These are phyloP conservation scores for Lumbricus terrestris DNA, from an alignment of 2,888 invertebrate species.

Conservation along the genomic window DNA sequence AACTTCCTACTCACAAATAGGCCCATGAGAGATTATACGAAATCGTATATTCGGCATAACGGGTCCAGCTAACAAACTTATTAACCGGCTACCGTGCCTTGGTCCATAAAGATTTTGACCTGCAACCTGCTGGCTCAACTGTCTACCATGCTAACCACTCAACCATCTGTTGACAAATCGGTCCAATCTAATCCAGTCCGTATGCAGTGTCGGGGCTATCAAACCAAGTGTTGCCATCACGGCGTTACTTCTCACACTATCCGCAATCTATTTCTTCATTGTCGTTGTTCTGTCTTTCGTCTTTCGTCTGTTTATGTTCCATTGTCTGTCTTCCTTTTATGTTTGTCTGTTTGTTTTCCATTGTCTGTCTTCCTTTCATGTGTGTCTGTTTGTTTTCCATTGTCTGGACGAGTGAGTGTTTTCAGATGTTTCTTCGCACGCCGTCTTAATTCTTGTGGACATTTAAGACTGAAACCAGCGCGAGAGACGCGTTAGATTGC, in stretches of 20 bases:
- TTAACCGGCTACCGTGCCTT: no score
- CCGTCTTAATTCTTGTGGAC: not conserved
- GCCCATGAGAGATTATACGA: no score
- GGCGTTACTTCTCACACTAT: not conserved
- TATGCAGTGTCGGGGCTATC: not conserved
- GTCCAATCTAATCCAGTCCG: not conserved
- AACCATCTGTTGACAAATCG: no score
- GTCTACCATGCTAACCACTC: no score
- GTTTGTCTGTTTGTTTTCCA: no score
- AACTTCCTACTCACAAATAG: no score
- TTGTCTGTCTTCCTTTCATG: no score
- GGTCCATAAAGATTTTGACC: no score
- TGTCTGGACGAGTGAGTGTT: not conserved
- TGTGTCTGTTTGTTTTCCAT: not conserved
- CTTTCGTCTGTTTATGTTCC: no score
- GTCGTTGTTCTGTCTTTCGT: not conserved
- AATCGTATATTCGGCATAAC: no score
- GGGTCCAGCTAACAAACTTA: no score
- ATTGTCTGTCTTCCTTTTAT: not conserved
- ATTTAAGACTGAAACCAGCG: not conserved
- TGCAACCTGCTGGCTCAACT: no score
- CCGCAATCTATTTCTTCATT: not conserved
- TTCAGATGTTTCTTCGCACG: not conserved
- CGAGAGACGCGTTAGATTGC: not conserved
- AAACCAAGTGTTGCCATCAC: not conserved